Evolutionary conservation across 2,797 vertebrate genomes (phyloP), one percentile per base, ranked within the genome.

Genomic region (Acipenser oxyrinchus): DNA sequence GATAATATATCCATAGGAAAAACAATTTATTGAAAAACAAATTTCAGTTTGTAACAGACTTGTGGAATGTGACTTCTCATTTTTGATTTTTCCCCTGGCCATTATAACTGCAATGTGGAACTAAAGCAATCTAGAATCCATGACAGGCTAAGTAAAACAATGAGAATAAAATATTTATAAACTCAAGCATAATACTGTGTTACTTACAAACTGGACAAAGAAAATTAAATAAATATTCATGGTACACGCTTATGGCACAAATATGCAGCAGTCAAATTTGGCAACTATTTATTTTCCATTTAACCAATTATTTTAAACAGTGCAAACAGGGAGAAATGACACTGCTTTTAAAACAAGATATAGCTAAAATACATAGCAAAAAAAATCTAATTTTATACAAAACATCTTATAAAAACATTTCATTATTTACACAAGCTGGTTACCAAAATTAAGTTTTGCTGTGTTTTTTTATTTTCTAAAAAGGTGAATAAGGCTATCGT

Each of bases 281-380:
- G 95, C 95, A 96, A 97, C 88, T 90, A 92, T 91, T 93, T 86
- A 90, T 86, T 78, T 64, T 1, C 75, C 76, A 75, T 72, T 76
- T 75, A 70, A 90, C 82, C 79, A 77, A 88, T 87, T 87, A 75
- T 86, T 80, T 74, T 77, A 88, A 91, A 96, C 95, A 97, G 95
- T 97, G 95, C 95, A 96, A 94, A 95, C 91, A 79, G 68, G 84
- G 86, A 89, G 92, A 90, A 85, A 86, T 91, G 90, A 93, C 89
- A 91, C 85, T 83, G 92, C 90, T 88, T 89, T 94, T 93, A 89
- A 78, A 91, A 94, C 85, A 94, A 94, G 94, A 93, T 92, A 93
- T 98, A 99, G 95, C 95, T 98, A 99, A 92, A 99, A 98, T 99
- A 99, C 95, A 97, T 96, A 93, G 95, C 95, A 97, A 99, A 92